A percentile compares a stretch with the other conserved stretches of the same genome.
These are phyloP conservation scores for Gastracanthus pulcherrimus DNA, from an alignment of 2,888 invertebrate genomes.

Conservation along the genomic window DNA sequence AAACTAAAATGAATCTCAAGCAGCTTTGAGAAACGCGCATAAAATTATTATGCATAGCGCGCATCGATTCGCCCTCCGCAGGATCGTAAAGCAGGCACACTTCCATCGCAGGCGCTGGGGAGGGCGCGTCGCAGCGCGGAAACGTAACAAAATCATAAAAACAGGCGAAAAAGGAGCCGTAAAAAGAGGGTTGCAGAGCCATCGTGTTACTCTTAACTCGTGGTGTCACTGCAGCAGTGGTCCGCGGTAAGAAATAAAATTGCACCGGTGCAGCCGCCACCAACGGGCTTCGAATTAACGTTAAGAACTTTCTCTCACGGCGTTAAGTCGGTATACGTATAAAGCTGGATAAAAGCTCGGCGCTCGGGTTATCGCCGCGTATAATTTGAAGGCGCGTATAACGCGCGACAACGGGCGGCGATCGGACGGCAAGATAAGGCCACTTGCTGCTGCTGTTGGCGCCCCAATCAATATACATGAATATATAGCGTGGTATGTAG, in stretches of 20 bases:
- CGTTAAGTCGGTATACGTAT: too few relatives aligned
- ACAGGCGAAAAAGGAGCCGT: neutral
- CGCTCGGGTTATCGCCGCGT: too few relatives aligned
- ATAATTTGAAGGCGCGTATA: neutral
- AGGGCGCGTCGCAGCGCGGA: too few relatives aligned
- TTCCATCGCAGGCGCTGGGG: too few relatives aligned
- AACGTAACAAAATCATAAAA: slow-evolving; percentile 21
- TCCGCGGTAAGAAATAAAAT: too few relatives aligned
- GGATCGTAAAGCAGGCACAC: slow-evolving; percentile 37
- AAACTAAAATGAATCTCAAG: neutral
- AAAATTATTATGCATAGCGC: slow-evolving; percentile 34
- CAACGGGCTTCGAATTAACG: too few relatives aligned
- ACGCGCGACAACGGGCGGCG: neutral
- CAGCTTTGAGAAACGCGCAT: neutral
- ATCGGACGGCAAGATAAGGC: neutral
- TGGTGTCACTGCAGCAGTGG: too few relatives aligned
- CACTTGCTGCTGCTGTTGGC: neutral
- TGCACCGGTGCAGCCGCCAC: too few relatives aligned
- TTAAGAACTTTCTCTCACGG: too few relatives aligned
- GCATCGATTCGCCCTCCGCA: slow-evolving; percentile 2
- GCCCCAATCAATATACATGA: neutral
- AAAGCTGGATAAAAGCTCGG: too few relatives aligned
- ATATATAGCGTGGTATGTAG: too few relatives aligned
- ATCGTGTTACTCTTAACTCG: neutral
- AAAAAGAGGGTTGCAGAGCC: neutral